Evolutionary conservation across 2,888 invertebrate species (phyloP).

Genomic region (Melieria omissa): DNA sequence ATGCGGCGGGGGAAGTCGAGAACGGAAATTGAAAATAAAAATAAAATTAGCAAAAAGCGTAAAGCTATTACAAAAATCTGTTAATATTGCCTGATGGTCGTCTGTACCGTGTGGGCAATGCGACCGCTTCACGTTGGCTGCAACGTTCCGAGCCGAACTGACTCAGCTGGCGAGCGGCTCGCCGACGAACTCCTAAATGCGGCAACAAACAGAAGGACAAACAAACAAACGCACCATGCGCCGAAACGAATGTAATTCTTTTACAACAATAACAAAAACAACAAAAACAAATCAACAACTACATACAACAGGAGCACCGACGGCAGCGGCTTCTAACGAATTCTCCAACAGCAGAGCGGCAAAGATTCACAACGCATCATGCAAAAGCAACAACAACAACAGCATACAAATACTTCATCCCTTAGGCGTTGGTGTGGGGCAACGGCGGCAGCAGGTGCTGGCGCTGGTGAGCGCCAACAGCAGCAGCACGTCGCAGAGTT

Average conservation of each 20-base stretch:
- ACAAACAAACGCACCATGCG: not conserved
- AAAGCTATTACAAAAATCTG: not conserved
- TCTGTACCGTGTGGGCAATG: not conserved
- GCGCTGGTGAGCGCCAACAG: slow-evolving; percentile 8
- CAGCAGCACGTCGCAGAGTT: slow-evolving; percentile 26
- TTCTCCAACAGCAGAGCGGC: not conserved
- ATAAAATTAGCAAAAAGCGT: not conserved
- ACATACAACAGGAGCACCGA: no score
- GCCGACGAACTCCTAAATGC: slow-evolving; percentile 15
- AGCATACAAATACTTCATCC: no score
- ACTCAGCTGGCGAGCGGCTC: slow-evolving; percentile 16
- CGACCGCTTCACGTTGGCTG: slow-evolving; percentile 46
- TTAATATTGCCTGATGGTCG: not conserved
- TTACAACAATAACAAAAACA: not conserved
- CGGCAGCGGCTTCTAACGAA: not conserved
- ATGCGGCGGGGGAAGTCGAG: not conserved
- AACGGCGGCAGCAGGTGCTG: slow-evolving; percentile 5
- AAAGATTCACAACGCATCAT: not conserved
- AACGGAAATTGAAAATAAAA: not conserved
- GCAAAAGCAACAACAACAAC: no score
- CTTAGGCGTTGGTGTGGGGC: no score
- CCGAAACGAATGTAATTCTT: not conserved
- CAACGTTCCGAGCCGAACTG: slow-evolving; percentile 36
- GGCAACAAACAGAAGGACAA: not conserved
- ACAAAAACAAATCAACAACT: not conserved